Evolutionary conservation across 2,113 vertebrate genomes (phyloP), one percentile per base, ranked within the genome.

Genomic region (Garra rufa): DNA sequence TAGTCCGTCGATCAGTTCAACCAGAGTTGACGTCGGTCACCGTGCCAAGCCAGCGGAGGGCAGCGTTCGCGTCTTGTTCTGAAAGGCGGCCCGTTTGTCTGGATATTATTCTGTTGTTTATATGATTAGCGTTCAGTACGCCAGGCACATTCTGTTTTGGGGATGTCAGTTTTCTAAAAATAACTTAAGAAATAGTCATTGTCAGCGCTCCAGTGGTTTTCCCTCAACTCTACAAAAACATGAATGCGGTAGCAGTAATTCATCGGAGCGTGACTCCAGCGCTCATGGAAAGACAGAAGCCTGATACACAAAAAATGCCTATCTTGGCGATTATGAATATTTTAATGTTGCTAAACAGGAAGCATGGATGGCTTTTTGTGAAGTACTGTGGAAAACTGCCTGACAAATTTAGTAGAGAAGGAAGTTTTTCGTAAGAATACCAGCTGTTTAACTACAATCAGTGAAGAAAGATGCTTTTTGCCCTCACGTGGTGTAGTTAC

Each of bases 201-300:
- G 69, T 85, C 77, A 67, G 30, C 21, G 26, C 21, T 85, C 67
- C 76, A 80, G 38, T 84, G 48, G 48, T 65, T 84, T 77, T 67
- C 21, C 74, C 75, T 67, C 67, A 67, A 77, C 59, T 84, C 81
- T 71, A 69, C 21, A 55, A 82, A 82, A 82, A 74, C 81, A 74
- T 71, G 50, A 38, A 28, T 73, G 28, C 41, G 38, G 67, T 61
- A 59, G 28, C 81, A 41, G 55, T 83, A 83, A 83, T 83, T 74
- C 69, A 83, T 19, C 15, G n/a, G 52, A 57, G 41, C 46, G 4
- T 73, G 67, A 81, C 78, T 73, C 41, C 21, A 44, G 41, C 24
- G 28, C 75, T 76, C 75, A 77, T 83, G 81, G 81, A 74, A 83
- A 74, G 26, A 59, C 34, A 21, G 82, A 76, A 74, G 70, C 38